Evolutionary conservation across 2,797 vertebrate genomes (phyloP).

Genomic region (Trichosurus vulpecula): DNA sequence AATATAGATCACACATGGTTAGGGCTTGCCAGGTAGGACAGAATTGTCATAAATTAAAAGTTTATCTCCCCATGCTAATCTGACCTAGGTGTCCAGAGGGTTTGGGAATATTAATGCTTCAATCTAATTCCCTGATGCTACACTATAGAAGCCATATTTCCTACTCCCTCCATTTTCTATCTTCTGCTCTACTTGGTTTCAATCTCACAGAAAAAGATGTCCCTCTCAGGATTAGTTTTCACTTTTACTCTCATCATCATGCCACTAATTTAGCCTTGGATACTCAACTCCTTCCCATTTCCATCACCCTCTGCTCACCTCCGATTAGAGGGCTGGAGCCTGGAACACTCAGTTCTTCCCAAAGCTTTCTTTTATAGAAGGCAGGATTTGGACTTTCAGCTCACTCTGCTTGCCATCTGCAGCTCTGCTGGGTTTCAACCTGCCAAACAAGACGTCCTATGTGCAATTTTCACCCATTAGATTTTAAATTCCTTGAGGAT

Average conservation of each 20-base stretch:
- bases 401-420: not conserved
- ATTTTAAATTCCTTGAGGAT: not conserved
- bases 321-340: not conserved
- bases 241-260: not conserved
- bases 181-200: not conserved
- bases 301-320: not conserved
- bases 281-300: not conserved
- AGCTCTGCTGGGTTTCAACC: not conserved
- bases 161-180: not conserved
- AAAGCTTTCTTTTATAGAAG: too few relatives aligned
- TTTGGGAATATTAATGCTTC: not conserved
- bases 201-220: not conserved
- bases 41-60: not conserved
- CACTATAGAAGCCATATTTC: not conserved
- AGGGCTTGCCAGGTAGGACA: not conserved
- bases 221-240: not conserved
- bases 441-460: not conserved
- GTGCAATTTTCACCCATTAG: not conserved
- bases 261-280: not conserved
- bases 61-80: not conserved
- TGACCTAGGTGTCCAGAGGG: not conserved
- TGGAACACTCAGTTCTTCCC: not conserved
- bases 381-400: not conserved
- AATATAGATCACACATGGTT: not conserved
- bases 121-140: not conserved